These are phyloP conservation scores for Cathartes aura DNA, from an alignment of 2,113 vertebrate species.

Conservation along the genomic window DNA sequence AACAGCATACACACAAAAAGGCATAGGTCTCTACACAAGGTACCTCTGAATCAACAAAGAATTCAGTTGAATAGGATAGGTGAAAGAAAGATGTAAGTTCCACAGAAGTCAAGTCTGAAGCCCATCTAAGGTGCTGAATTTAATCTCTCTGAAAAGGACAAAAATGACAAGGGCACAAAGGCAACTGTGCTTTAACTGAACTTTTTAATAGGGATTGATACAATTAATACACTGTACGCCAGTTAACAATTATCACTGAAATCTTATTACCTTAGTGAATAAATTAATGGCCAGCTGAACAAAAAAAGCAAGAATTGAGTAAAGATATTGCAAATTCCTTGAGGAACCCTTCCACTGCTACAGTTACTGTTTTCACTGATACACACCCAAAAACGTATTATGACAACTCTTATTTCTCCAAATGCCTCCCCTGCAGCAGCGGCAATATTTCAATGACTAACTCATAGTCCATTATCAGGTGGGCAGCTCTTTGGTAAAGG, in stretches of 20 bases:
- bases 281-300: constrained; percentile 18
- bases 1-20: background rate
- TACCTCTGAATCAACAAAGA: background rate
- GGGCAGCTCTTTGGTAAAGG: constrained; percentile 75
- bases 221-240: background rate
- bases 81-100: background rate
- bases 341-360: background rate
- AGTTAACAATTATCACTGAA: background rate
- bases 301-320: background rate
- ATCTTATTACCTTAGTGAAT: background rate
- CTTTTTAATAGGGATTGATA: constrained; percentile 41
- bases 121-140: background rate
- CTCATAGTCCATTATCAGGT: background rate
- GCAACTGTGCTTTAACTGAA: background rate
- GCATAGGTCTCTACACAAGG: background rate
- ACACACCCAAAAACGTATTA: background rate
- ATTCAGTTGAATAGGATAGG: background rate
- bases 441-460: background rate
- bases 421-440: background rate
- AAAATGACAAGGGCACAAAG: background rate
- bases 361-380: background rate
- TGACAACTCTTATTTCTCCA: background rate
- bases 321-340: background rate
- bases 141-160: background rate
- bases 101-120: background rate